Base-by-base conservation (phyloP, 2,113 vertebrate species). In the Poeciliopsis occidentalis region DNA sequence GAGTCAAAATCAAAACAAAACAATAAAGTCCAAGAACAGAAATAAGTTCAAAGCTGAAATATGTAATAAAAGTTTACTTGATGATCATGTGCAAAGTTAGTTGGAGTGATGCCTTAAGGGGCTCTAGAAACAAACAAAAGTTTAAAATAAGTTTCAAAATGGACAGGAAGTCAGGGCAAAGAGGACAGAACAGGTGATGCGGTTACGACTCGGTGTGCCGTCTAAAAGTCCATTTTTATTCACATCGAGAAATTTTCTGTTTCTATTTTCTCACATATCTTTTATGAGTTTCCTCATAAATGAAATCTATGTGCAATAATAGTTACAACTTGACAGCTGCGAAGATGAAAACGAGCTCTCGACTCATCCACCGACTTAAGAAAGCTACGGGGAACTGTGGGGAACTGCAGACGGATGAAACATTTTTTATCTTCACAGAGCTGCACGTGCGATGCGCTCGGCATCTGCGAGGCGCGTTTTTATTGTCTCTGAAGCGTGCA, bases 371-470 rank as follows among this genome's bases (percentile, higher is more conserved):
- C 76, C 70, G 30, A 66, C 15, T 29, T 63, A 69, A 65, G 65
- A 75, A 61, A 80, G 85, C 68, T 82, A 84, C 66, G 73, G 72
- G 60, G 74, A 74, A 67, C 66, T 61, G 73, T 80, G 65, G 44
- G 57, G 60, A 51, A 68, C 12, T 37, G 75, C 65, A 66, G 75
- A 79, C 64, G 65, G 64, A 31, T 66, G 72, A 72, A 47, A 41
- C 26, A 19, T 31, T 4, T 34, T 15, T 27, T 29, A 64, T 24
- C 37, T 69, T n/a, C 44, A 66, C 44, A 64, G 67, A 62, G 66
- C 54, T 51, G 44, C 32, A 24, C 51, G 41, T 54, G 62, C 31
- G n/a, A 17, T 5, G 41, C 47, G 26, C 51, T 72, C n/a, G 24
- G 60, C 68, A 75, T 69, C 69, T 24, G 34, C 0, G 8, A 76